Evolutionary conservation across 2,797 vertebrate genomes (phyloP), one percentile per base, ranked within the genome.

Genomic region (Synaphobranchus kaupii): DNA sequence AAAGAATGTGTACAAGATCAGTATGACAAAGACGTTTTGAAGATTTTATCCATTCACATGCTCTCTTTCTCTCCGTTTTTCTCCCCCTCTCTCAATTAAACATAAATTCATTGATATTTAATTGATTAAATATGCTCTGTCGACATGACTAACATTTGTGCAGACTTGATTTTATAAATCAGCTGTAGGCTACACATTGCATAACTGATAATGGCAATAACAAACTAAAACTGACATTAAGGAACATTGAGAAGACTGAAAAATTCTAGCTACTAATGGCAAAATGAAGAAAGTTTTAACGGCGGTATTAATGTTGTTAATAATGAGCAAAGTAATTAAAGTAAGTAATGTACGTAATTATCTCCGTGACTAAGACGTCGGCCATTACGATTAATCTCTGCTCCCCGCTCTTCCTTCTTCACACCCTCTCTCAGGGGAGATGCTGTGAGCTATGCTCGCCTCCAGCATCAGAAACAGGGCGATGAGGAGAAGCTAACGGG

Each of bases 401-500:
- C 63, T 68, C 63, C 6, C 7, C 60, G 22, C 56, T 66, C 9
- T 91, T 60, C 90, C 66, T 87, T 28, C 2, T 12, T 28, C 82
- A 52, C 39, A 48, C 83, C 60, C 60, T 76, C n/a, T 88, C 88
- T 68, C 93, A 99, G 99, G 96, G 99, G 98, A 0, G 98, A 98
- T 0, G 97, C 96, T 0, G 97, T 99, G 89, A 95, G 97, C 68
- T 99, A 99, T 0, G 98, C 98, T 83, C 93, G 97, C 73, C 96
- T 99, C 92, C 97, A 99, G 90, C 98, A 99, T 92, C 94, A 95
- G 92, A 98, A 97, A 93, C 96, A 96, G 90, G 95, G 93, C 0
- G 97, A 98, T 0, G 97, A 98, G 66, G 98, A 98, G 93, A 97
- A 95, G 91, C 94, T 95, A 86, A 91, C 95, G 0, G 97, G 94